phyloP scores from a whole-genome alignment of 2,797 vertebrate genomes.

The Notoglanidium macrostoma region DNA sequence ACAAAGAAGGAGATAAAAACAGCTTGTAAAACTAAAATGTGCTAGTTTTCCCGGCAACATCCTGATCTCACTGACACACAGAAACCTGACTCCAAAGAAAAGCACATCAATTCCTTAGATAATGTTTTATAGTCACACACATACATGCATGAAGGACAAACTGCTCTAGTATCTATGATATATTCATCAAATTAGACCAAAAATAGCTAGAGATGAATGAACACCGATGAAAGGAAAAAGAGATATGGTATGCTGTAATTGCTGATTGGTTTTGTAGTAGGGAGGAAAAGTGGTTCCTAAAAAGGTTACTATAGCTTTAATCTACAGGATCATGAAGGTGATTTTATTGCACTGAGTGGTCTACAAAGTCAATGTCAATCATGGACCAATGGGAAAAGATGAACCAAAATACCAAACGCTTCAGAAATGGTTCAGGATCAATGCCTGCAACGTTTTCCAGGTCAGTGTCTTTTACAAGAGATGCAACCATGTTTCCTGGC shows the following conservation, averaged over 20 bases:
- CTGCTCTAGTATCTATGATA: background rate
- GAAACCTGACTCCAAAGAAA: conserved; percentile 22
- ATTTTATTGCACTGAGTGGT: conserved; percentile 30
- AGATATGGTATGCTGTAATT: background rate
- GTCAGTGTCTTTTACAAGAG: conserved; percentile 24
- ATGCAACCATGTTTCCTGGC: conserved; percentile 39
- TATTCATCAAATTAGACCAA: background rate
- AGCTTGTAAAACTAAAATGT: conserved; percentile 24
- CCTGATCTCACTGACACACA: conserved; percentile 22
- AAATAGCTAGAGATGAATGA: background rate
- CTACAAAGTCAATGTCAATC: conserved; percentile 15
- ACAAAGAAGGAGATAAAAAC: conserved; percentile 10
- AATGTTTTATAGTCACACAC: background rate
- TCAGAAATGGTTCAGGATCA: conserved; percentile 36
- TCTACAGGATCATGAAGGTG: background rate
- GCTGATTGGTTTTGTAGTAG: background rate
- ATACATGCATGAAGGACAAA: conserved; percentile 6
- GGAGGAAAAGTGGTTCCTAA: background rate
- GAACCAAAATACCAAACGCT: conserved; percentile 26
- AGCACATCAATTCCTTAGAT: conserved; percentile 22
- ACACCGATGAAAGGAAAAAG: background rate
- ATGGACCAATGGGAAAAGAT: conserved; percentile 26
- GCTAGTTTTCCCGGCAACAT: conserved; percentile 23
- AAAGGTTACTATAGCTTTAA: conserved; percentile 18
- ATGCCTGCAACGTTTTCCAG: conserved; percentile 37